Base-by-base conservation (phyloP, 1,140 invertebrate species). In the Cyphomyrmex costatus region DNA sequence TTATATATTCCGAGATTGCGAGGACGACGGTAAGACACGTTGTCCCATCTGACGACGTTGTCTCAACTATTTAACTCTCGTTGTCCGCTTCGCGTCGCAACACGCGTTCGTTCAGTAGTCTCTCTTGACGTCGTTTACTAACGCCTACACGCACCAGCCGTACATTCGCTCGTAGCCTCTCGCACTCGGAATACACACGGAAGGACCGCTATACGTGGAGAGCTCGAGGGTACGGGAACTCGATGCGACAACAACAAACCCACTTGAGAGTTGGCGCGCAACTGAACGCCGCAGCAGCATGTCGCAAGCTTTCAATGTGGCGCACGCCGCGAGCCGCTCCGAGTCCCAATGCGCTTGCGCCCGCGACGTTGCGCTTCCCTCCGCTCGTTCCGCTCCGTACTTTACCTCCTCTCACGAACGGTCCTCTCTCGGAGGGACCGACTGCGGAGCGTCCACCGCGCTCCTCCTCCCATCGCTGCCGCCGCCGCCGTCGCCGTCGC, bases 261-360 rank as follows among this genome's bases (percentile, higher is more conserved):
- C 89, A 74, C 88, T 92, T 90, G 90, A 94, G 87, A 93, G 94
- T 93, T 93, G 92, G 93, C 94, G 94, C 94, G 93, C 94, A 89
- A 95, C 95, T 95, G 95, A 92, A 87, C 92, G 82, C 82, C 92
- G 92, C 83, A 80, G 85, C 89, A 80, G 89, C 93, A 94, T 95
- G 95, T 93, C 93, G 93, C 93, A 95, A 95, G 93, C 92, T 95
- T 95, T 95, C 92, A 95, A 94, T 94, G 91, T 92, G 90, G 91
- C 92, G 92, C 91, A 91, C 92, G 83, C 82, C 66, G 85, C 76
- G 79, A 85, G 73, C 63, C 85, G 49, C 82, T 86, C 78, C 65
- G 73, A 80, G 84, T 7, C 60, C 65, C 87, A 89, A 77, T 86
- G 89, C 89, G 89, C 89, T 89, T 87, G 89, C 79, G 88, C 87